Conservation (phyloP, 1,140 invertebrate genomes). For the Agraylea sexmaculata region DNA sequence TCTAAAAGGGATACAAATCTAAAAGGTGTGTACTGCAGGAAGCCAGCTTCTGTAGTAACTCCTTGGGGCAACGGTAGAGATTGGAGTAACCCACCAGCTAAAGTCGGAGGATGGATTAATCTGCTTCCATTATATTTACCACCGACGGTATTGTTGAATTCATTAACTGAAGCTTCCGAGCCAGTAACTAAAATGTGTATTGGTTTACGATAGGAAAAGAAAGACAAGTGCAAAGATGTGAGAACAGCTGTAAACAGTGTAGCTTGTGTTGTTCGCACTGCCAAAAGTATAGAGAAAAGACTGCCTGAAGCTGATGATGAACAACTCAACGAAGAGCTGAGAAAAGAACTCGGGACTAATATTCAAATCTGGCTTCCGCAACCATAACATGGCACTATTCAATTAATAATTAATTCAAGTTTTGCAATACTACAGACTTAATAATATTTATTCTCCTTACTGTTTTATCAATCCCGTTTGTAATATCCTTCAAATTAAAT, state of each 20-base stretch:
- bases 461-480: no score
- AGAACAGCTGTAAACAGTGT: constrained; percentile 29
- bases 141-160: not conserved
- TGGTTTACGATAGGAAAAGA: no score
- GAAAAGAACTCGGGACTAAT: constrained; percentile 25
- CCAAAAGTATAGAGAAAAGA: constrained; percentile 30
- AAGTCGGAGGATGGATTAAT: constrained; percentile 49
- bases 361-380: constrained; percentile 37
- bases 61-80: constrained; percentile 50
- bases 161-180: constrained; percentile 20
- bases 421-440: not conserved
- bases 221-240: constrained; percentile 29
- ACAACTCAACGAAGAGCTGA: constrained; percentile 28
- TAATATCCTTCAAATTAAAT: no score
- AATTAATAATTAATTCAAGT: no score
- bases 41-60: constrained; percentile 18
- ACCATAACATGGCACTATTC: constrained; percentile 26
- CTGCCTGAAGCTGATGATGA: constrained; percentile 31
- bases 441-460: no score
- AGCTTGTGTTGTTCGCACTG: constrained; percentile 30
- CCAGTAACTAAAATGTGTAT: constrained; percentile 18
- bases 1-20: constrained; percentile 16
- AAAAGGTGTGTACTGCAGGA: constrained; percentile 19
- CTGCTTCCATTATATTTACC: constrained; percentile 36
- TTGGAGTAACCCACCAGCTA: constrained; percentile 40